Evolutionary conservation across 2,113 vertebrate genomes (phyloP), one percentile per base, ranked within the genome.

Genomic region (Charina bottae): DNA sequence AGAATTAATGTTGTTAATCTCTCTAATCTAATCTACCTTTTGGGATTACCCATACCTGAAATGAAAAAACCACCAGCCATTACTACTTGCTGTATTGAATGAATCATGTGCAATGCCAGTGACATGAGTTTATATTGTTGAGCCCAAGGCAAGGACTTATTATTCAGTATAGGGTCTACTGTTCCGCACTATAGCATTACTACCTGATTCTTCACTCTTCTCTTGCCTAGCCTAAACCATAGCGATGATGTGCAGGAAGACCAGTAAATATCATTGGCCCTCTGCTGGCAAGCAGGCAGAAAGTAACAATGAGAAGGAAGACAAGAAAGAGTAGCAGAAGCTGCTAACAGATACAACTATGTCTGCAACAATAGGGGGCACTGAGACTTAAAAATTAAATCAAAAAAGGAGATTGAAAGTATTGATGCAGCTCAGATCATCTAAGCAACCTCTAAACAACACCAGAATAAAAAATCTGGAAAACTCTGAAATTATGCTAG

Each of bases 401-500:
- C 21, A 78, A 68, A 53, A 78, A 33, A 24, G 42, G 21, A 10
- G 8, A 78, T 12, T 78, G 64, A 42, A 83, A 90, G 42, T 46
- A 46, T 15, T 42, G 5, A 56, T n/a, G 42, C 15, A 53, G 46
- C 46, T 53, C 23, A 68, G 33, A 42, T 12, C 19, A 87, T 64
- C 62, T 64, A 59, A 21, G 17, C 3, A 56, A 15, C 13, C 55
- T 37, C n/a, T 87, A 87, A 24, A n/a, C 4, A 33, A 46, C 46
- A 68, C 4, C 3, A 53, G 60, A 64, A 89, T 60, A 89, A 42
- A 42, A 60, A 8, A n/a, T 28, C 37, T 83, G 53, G 68, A 56
- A 83, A 58, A 28, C 58, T 58, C 10, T 42, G 53, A 46, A 90
- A 83, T 90, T 90, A 83, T 83, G 68, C 89, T 90, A 89, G 13